phyloP scores from a whole-genome alignment of 2,888 invertebrate species.

The Rhagonycha fulva region DNA sequence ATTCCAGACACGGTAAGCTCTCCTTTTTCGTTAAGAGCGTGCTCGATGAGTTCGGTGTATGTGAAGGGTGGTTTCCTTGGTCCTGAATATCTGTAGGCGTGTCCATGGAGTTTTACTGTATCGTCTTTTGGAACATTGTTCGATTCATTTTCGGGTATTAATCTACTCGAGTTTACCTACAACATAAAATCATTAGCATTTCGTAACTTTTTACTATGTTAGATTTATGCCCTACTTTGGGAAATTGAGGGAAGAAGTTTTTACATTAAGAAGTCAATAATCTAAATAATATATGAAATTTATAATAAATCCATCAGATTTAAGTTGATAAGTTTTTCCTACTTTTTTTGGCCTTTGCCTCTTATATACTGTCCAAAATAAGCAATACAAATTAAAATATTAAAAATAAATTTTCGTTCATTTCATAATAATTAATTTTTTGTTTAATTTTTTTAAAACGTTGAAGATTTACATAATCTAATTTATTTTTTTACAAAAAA shows the following conservation, averaged over 20 bases:
- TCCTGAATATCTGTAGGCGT: slow-evolving; percentile 52
- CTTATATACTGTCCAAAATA: too few relatives aligned
- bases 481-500: too few relatives aligned
- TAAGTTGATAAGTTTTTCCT: too few relatives aligned
- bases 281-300: background rate
- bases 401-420: too few relatives aligned
- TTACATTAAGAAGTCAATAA: background rate
- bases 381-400: too few relatives aligned
- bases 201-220: background rate
- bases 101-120: slow-evolving; percentile 11
- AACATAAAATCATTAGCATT: background rate
- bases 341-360: too few relatives aligned
- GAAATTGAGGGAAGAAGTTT: background rate
- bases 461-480: too few relatives aligned
- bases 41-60: slow-evolving; percentile 88
- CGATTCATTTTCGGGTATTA: slow-evolving; percentile 24
- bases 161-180: slow-evolving; percentile 27
- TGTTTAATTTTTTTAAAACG: too few relatives aligned
- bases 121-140: slow-evolving; percentile 22
- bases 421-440: too few relatives aligned
- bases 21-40: slow-evolving; percentile 82
- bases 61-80: slow-evolving; percentile 86
- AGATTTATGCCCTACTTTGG: background rate
- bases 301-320: too few relatives aligned
- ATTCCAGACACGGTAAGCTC: slow-evolving; percentile 89